Base-by-base conservation (phyloP, 1,140 invertebrate genomes). In the Zaprionus capensis region DNA sequence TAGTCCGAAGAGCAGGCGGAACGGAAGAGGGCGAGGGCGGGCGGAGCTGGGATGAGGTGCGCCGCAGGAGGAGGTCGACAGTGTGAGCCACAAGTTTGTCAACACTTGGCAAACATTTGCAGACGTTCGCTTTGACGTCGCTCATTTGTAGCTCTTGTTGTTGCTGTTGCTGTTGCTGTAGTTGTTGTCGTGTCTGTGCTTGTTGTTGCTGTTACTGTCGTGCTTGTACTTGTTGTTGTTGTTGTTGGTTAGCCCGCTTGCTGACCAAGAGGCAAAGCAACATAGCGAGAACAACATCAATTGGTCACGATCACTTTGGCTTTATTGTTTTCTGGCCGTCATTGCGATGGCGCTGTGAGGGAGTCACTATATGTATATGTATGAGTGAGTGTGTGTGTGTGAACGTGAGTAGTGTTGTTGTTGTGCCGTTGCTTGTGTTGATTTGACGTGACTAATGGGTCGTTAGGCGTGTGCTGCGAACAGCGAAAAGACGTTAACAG, bases 371-470 rank as follows among this genome's bases (percentile, higher is more conserved):
- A 6, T 44, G 11, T 66, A n/a, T 26, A 31, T 58, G 57, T 79
- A 17, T 62, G 64, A 26, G 34, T 71, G 53, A 22, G 17, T 22
- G 0, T 62, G 57, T 78, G 26, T 62, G 69, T 36, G 24, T 77
- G 59, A 66, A 38, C 20, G 46, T 51, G 20, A 22, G 46, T 20
- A 51, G 77, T 79, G 73, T 62, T 72, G 46, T 51, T 22, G 76
- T 71, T 71, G 73, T 61, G 26, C 12, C 31, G n/a, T 22, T 49
- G 69, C 79, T 58, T 82, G 84, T 80, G 84, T 80, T 81, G 85
- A 90, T 90, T 84, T 84, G 84, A 90, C 84, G 84, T 88, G 84
- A 90, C 84, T 90, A 88, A 88, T 88, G 81, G 81, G 62, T 73
- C 81, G 84, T 87, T 87, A 84, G 74, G 78, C 78, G 68, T 88